Conservation (phyloP, 2,888 invertebrate species). For the Caenorhabditis panamensis region DNA sequence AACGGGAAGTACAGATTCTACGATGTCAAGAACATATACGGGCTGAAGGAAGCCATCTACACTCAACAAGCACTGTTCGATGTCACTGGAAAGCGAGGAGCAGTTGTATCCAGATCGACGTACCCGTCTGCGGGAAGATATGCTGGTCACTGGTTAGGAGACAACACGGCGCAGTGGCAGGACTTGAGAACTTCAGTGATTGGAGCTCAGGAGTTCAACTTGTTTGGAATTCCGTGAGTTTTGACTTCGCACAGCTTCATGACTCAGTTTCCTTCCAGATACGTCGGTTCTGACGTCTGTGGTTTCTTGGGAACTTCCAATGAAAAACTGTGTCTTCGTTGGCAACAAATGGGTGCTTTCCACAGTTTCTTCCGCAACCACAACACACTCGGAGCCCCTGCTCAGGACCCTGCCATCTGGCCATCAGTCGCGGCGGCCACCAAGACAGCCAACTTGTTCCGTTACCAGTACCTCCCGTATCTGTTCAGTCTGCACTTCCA, state of each 20-base stretch:
- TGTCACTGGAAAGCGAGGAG: conserved; percentile 81
- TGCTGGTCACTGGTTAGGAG: conserved; percentile 89
- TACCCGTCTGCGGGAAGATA: conserved; percentile 82
- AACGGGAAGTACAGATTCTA: conserved; percentile 72
- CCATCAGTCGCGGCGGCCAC: conserved; percentile 77
- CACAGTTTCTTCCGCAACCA: conserved; percentile 80
- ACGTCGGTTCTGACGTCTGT: conserved; percentile 83
- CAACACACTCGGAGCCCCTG: conserved; percentile 69
- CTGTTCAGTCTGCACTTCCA: conserved; percentile 73
- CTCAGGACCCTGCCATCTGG: conserved; percentile 80
- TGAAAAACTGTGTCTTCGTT: conserved; percentile 85
- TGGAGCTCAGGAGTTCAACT: conserved; percentile 71
- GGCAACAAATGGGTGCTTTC: conserved; percentile 83
- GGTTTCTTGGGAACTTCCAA: conserved; percentile 82
- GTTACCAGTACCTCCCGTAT: conserved; percentile 79
- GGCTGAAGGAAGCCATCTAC: conserved; percentile 87
- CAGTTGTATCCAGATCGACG: conserved; percentile 81
- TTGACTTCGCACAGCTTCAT: not conserved
- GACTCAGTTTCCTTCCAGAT: conserved; percentile 44
- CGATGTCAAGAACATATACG: conserved; percentile 84
- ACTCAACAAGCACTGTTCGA: conserved; percentile 84
- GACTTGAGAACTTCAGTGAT: conserved; percentile 84
- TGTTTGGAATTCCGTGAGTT: conserved; percentile 69
- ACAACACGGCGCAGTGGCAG: conserved; percentile 88
- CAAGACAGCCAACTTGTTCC: conserved; percentile 75